Evolutionary conservation across 2,797 vertebrate genomes (phyloP), one percentile per base, ranked within the genome.

Genomic region (Hydrocynus forskahlii): DNA sequence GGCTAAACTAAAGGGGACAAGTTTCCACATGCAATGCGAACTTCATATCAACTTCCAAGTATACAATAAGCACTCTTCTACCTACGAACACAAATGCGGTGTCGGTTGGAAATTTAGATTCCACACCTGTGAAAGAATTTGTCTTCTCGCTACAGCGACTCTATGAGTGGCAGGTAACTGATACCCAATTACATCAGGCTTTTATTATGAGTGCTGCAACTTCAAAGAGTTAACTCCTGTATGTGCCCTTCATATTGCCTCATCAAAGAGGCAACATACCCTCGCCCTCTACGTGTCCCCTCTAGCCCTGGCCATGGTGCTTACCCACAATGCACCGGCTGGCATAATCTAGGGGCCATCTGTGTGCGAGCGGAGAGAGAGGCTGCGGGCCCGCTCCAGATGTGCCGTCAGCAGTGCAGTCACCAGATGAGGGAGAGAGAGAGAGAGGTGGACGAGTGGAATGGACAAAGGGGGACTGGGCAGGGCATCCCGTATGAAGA

Each of bases 321-420:
- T 77, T 87, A 81, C 85, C 89, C 85, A 83, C 81, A 86, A 86
- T 88, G 89, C 87, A 88, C 87, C 67, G 70, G 66, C 86, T 86
- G 82, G 86, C 83, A 86, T 89, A 89, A 89, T 89, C 91, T 89
- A 90, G 70, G 40, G 79, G 81, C 84, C 87, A 86, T 87, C 87
- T 86, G 86, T 84, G 82, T 85, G 89, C 89, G 91, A 91, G 88
- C 54, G 88, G n/a, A n/a, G 90, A 91, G 87, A 93, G 63, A 84
- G 92, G 89, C 43, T 89, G 91, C 91, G 87, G 89, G 95, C 92
- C 92, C 86, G 92, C 93, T 95, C 96, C 96, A 97, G 94, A 96
- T 97, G 95, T 96, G 95, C 94, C 95, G 94, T 92, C 94, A 89
- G 71, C 93, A 94, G 93, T 93, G 86, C 85, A 88, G 82, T 89